These are phyloP conservation scores for Sialia sialis DNA, from an alignment of 2,113 vertebrate genomes.

Conservation along the genomic window DNA sequence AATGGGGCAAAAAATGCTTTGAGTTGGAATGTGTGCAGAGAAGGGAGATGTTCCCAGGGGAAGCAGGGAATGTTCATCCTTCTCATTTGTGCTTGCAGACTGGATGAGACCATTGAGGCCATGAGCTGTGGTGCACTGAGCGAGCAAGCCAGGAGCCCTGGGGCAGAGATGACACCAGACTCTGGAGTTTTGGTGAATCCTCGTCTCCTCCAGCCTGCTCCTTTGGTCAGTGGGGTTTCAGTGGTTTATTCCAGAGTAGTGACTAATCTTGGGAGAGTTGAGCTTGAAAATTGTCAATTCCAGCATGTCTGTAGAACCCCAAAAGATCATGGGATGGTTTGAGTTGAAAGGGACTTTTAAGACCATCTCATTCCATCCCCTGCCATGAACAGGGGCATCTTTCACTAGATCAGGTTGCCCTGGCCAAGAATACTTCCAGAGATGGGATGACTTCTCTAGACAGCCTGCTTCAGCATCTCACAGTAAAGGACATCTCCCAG, in stretches of 20 bases:
- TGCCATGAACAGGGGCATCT: not conserved
- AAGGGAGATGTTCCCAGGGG: not conserved
- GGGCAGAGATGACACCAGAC: slow-evolving; percentile 29
- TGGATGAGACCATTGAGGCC: slow-evolving; percentile 86
- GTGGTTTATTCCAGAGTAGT: not conserved
- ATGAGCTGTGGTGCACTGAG: slow-evolving; percentile 71
- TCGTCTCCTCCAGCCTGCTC: slow-evolving; percentile 81
- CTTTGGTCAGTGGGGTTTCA: slow-evolving; percentile 75
- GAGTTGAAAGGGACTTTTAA: not conserved
- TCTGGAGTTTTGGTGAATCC: slow-evolving; percentile 87
- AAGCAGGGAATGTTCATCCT: not conserved
- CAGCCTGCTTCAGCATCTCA: not conserved
- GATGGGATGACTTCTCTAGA: not conserved
- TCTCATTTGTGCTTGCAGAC: slow-evolving; percentile 68
- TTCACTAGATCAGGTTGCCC: not conserved
- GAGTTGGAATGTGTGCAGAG: not conserved
- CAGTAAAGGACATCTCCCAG: not conserved
- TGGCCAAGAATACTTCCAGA: not conserved
- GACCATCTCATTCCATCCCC: not conserved
- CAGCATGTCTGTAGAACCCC: rapidly evolving
- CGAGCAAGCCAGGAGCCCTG: slow-evolving; percentile 29
- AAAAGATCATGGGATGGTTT: not conserved
- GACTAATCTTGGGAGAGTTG: not conserved
- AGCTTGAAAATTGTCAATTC: not conserved
- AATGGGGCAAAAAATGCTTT: not conserved